Evolutionary conservation across 2,888 invertebrate species (phyloP).

Genomic region (Lasioglossum oenotherae): DNA sequence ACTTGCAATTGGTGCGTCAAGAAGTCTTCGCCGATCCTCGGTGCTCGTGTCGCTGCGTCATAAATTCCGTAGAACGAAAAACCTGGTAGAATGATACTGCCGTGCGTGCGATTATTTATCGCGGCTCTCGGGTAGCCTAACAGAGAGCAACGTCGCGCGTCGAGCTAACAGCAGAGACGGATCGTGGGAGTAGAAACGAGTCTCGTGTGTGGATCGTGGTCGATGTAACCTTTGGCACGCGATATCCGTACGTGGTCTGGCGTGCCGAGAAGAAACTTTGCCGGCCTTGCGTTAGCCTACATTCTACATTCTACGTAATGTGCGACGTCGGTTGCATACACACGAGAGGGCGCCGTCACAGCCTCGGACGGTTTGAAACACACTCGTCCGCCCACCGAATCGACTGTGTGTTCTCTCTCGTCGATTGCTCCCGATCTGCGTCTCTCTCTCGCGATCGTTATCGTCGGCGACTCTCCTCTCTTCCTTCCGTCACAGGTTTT

Average conservation of each 20-base stretch:
- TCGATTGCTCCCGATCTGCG: background rate
- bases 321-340: background rate
- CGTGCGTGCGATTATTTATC: background rate
- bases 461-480: background rate
- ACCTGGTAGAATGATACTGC: background rate
- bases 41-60: background rate
- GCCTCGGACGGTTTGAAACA: background rate
- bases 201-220: slow-evolving; percentile 57
- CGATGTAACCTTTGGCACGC: slow-evolving; percentile 82
- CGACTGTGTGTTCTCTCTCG: background rate
- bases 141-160: background rate
- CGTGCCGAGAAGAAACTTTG: slow-evolving; percentile 68
- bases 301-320: slow-evolving; percentile 27
- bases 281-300: slow-evolving; percentile 54
- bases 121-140: background rate
- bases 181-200: slow-evolving; percentile 43
- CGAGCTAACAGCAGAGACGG: slow-evolving; percentile 4
- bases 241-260: slow-evolving; percentile 69
- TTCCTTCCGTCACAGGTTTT: background rate
- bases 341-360: slow-evolving; percentile 1
- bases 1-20: too few species aligned
- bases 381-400: background rate
- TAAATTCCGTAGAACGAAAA: background rate
- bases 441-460: background rate
- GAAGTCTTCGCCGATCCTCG: too few species aligned